These are phyloP conservation scores for Nephrotoma flavescens DNA, from an alignment of 2,888 invertebrate species.

Conservation along the genomic window DNA sequence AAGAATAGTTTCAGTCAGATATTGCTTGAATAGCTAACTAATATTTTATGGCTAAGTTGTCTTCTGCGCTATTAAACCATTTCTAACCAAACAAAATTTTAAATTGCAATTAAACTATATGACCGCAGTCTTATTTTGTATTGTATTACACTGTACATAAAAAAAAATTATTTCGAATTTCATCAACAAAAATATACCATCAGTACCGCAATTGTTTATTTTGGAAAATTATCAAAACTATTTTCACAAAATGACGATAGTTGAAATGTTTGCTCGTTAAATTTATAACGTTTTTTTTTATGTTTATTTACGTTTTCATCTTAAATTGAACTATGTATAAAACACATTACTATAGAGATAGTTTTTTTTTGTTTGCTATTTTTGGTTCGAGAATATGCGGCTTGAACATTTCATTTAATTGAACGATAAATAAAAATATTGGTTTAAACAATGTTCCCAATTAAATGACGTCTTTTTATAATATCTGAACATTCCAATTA, in stretches of 20 bases:
- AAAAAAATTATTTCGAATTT: not conserved
- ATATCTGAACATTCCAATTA: too few species aligned
- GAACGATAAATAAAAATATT: not conserved
- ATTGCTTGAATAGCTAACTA: too few species aligned
- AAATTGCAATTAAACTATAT: too few species aligned
- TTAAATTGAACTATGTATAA: not conserved
- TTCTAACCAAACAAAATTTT: too few species aligned
- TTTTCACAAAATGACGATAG: not conserved
- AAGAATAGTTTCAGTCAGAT: too few species aligned
- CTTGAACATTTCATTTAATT: not conserved
- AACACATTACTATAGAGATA: not conserved
- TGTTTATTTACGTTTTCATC: not conserved
- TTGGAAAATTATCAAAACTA: not conserved
- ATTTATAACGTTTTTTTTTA: not conserved
- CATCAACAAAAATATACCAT: not conserved
- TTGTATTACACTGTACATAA: too few species aligned
- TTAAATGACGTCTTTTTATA: not conserved
- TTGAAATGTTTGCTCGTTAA: not conserved
- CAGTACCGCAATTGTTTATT: not conserved
- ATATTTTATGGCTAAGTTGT: too few species aligned
- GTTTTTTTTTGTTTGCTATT: not conserved
- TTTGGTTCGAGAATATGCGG: too few species aligned
- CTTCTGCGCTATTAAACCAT: too few species aligned
- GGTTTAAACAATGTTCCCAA: not conserved
- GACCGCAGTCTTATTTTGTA: too few species aligned